A percentile compares a stretch with the other conserved stretches of the same genome.
These are phyloP conservation scores for Machimus atricapillus DNA, from an alignment of 2,888 invertebrate genomes.

Conservation along the genomic window DNA sequence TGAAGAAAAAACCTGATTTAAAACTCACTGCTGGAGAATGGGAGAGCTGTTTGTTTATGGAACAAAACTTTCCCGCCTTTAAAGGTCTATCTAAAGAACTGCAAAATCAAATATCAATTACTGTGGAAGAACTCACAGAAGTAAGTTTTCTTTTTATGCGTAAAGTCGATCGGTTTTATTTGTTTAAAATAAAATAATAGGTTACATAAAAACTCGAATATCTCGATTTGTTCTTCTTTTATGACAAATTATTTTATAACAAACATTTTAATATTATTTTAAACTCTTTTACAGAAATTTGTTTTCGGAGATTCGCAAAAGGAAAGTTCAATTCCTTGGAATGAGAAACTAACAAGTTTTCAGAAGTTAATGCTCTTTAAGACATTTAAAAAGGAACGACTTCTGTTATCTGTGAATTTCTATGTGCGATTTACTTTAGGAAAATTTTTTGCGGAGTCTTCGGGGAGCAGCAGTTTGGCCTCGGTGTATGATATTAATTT, in stretches of 20 bases:
- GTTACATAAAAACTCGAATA: neutral
- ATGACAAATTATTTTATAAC: too few relatives aligned
- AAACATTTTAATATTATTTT: too few relatives aligned
- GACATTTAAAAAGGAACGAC: slow-evolving; percentile 78
- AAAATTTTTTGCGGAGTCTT: slow-evolving; percentile 80
- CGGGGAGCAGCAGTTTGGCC: slow-evolving; percentile 65
- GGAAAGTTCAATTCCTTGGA: slow-evolving; percentile 67
- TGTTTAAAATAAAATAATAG: too few relatives aligned
- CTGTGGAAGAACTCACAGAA: slow-evolving; percentile 68
- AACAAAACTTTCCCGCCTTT: slow-evolving; percentile 67
- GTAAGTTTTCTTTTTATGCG: slow-evolving; percentile 42
- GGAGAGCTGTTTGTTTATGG: slow-evolving; percentile 71
- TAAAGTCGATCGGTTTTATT: too few relatives aligned
- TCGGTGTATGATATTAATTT: slow-evolving; percentile 53
- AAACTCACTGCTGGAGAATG: slow-evolving; percentile 66
- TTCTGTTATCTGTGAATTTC: slow-evolving; percentile 81
- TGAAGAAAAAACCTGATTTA: slow-evolving; percentile 67
- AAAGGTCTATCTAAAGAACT: slow-evolving; percentile 65
- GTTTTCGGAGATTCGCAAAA: slow-evolving; percentile 63
- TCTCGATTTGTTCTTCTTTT: too few relatives aligned
- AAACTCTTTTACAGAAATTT: slow-evolving; percentile 64
- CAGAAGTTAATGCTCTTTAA: slow-evolving; percentile 84
- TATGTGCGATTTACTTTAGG: slow-evolving; percentile 82
- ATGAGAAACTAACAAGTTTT: slow-evolving; percentile 70
- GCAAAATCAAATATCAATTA: slow-evolving; percentile 66